Evolutionary conservation across 1,140 invertebrate species (phyloP), one percentile per base, ranked within the genome.

Genomic region (Temnothorax nylanderi): DNA sequence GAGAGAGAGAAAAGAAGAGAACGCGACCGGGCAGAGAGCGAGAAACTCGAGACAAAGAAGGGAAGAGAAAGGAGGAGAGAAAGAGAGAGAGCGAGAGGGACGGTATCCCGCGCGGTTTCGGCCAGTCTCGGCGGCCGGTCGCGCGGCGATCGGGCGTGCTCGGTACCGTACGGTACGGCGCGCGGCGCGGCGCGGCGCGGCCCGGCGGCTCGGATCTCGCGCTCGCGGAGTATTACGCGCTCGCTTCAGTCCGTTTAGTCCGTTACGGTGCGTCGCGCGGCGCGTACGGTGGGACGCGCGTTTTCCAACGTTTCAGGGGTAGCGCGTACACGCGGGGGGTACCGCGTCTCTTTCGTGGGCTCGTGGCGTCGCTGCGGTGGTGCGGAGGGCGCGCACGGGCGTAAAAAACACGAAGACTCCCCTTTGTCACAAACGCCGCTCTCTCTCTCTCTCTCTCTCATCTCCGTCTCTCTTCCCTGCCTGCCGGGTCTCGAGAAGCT

Each of bases 161-260:
- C 60, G 60, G 58, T 32, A 32, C 58, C 21, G 21, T 58, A 58
- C 56, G 56, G 21, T 58, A 58, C 56, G 56, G n/a, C 18, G 6
- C 26, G 26, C 26, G 1, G 26, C 1, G 0, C 26, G 26, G 26
- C 26, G 26, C 26, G 26, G 26, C 1, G 0, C 26, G 26, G 26
- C 26, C 1, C 26, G 26, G 26, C 26, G 26, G 26, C 26, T 26
- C 26, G 26, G 26, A 26, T 26, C 26, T 26, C n/a, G 54, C 37
- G 16, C 49, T 13, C 54, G n/a, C 54, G 34, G 37, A 37, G 34
- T n/a, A 26, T 34, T 32, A 65, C 26, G 47, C 78, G 64, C 37
- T 82, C 65, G 21, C 78, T 81, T 72, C 78, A 84, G 80, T 84
- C 54, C 51, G 69, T 81, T 72, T 65, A 84, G 80, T 84, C 54